Evolutionary conservation across 2,113 vertebrate species (phyloP), one percentile per base, ranked within the genome.

Genomic region (Corydoras maculifer): DNA sequence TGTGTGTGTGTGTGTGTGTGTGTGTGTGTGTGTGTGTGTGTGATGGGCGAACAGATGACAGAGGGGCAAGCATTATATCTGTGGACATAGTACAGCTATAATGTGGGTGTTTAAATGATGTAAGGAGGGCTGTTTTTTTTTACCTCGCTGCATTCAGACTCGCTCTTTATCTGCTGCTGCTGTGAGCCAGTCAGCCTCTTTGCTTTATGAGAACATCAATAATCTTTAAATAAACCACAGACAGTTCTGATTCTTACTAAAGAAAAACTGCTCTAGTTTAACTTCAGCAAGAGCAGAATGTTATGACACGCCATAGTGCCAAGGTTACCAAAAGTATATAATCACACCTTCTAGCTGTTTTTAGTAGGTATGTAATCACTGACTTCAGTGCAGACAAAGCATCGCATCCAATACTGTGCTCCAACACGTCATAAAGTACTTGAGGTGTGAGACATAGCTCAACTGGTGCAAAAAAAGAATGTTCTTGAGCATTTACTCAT

Each of bases 181-280:
- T 35, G 59, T 73, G 71, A 66, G 71, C 62, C 62, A 50, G 61
- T 58, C 18, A 12, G 0, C 14, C 53, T 58, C 11, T 11, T 6
- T 59, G 71, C 57, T 73, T 65, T 72, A 65, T 73, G 57, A 30
- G 29, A 29, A 66, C 71, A 58, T 73, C 71, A 60, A 65, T 65
- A 60, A 62, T 43, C 57, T 75, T 59, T 59, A 65, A 65, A 35
- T 64, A 59, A 68, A 32, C 25, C n/a, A 31, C 15, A 57, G 51
- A 32, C 50, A 63, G 72, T 15, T 32, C 29, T 59, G 63, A 73
- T 72, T 72, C 55, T 65, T 58, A 50, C 62, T 65, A 54, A 25
- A 65, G 43, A 65, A 54, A 72, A 51, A 65, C 48, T 59, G 71
- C 59, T 60, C 48, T 50, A 48, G 25, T 13, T 59, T 32, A 60